These are phyloP conservation scores for Agrenia bidenticulata DNA, from an alignment of 2,888 invertebrate genomes.

Conservation along the genomic window DNA sequence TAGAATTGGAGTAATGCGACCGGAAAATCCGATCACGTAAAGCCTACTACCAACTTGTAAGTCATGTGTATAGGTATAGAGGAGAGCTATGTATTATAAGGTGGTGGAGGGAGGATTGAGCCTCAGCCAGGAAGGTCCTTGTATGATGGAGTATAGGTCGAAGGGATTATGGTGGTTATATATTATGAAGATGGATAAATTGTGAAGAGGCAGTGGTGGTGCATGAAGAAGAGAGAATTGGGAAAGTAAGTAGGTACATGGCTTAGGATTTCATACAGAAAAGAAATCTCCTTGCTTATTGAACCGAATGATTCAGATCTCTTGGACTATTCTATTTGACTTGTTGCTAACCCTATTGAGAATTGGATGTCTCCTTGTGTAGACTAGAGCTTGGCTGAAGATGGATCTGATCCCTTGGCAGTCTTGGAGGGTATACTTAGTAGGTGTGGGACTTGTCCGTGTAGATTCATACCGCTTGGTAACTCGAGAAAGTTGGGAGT, in stretches of 20 bases:
- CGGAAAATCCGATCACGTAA: conserved; percentile 39
- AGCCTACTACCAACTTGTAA: conserved; percentile 10
- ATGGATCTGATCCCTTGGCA: too few relatives aligned
- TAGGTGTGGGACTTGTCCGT: too few relatives aligned
- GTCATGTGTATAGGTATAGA: too few relatives aligned
- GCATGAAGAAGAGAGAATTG: not conserved
- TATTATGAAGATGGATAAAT: conserved; percentile 1
- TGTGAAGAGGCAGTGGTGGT: conserved; percentile 3
- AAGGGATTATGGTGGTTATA: not conserved
- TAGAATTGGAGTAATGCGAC: conserved; percentile 30
- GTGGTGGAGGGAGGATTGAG: too few relatives aligned
- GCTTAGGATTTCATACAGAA: conserved; percentile 12
- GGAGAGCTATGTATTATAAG: too few relatives aligned
- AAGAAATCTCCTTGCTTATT: conserved; percentile 35
- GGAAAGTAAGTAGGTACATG: conserved; percentile 8
- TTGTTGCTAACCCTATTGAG: conserved; percentile 36
- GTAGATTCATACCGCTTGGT: too few relatives aligned
- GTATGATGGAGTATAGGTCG: not conserved
- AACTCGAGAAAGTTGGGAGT: too few relatives aligned
- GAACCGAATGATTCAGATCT: conserved; percentile 38
- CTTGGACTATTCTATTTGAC: conserved; percentile 37
- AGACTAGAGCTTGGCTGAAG: too few relatives aligned
- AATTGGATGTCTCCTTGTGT: conserved; percentile 4
- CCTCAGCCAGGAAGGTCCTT: too few relatives aligned
- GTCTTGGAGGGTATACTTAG: too few relatives aligned